Evolutionary conservation across 2,888 invertebrate genomes (phyloP), one percentile per base, ranked within the genome.

Genomic region (Cephalotes varians): DNA sequence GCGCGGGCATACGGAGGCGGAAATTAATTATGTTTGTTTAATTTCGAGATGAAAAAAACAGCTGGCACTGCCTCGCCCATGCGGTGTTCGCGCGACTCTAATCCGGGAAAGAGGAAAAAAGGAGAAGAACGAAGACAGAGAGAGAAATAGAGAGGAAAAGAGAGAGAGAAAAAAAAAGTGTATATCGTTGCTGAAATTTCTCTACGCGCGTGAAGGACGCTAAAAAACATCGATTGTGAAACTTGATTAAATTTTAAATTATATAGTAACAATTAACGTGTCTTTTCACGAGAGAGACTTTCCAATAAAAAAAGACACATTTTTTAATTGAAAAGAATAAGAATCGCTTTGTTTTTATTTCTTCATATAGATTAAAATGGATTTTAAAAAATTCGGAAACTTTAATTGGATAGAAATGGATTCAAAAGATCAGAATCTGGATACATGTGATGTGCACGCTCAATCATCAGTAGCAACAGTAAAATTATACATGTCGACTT

Each of bases 1-100:
- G 44, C n/a, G 54, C n/a, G 28, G 44, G 58, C 44, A 71, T 67
- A 73, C 76, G 81, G 54, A 77, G 76, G 60, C 71, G 74, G 83
- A 84, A 89, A 87, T 87, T 86, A 88, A 87, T 89, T 74, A 84
- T 81, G 81, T 83, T 90, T 89, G 83, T 86, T 88, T 82, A 86
- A 89, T 90, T 90, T 87, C 58, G 28, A 85, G 81, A 86, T 87
- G 85, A 81, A 82, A 85, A 79, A 85, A 85, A 74, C 69, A 71
- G 60, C 77, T 82, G 83, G 54, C 72, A 73, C 47, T 56, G 81
- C 34, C 60, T 67, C 76, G 80, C 80, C 79, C 72, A 60, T 49
- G 15, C 60, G 28, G 62, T 47, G 31, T 28, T 67, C 15, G 37
- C 10, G 18, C 51, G n/a, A 67, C 67, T 74, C 34, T 71, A 58